Conservation (phyloP, 1,140 invertebrate genomes). For the Dufourea novaeangliae region DNA sequence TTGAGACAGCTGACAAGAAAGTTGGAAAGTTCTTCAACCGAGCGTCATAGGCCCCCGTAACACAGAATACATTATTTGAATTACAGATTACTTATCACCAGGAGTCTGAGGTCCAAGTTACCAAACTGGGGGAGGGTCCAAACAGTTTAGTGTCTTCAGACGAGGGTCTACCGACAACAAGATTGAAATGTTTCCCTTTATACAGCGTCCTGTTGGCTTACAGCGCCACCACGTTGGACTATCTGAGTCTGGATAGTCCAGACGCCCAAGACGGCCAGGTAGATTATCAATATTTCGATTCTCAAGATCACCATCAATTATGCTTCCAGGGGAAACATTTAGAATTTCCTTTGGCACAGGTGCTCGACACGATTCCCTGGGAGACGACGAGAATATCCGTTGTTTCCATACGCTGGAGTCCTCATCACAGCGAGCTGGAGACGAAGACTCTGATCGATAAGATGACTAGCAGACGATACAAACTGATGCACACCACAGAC, state of each 20-base stretch:
- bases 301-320: too few relatives aligned
- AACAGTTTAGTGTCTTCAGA: conserved; percentile 81
- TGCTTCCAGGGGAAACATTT: too few relatives aligned
- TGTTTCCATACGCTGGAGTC: conserved; percentile 77
- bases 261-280: conserved; percentile 75
- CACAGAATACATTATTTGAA: too few relatives aligned
- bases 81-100: conserved; percentile 85
- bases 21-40: too few relatives aligned
- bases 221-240: conserved; percentile 86
- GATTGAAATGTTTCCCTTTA: conserved; percentile 92
- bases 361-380: conserved; percentile 80
- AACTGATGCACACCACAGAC: conserved; percentile 67
- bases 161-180: conserved; percentile 81
- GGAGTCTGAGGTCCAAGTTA: conserved; percentile 83
- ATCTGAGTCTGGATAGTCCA: conserved; percentile 86
- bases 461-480: conserved; percentile 72
- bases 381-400: conserved; percentile 77
- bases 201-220: conserved; percentile 90
- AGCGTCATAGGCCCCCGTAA: too few relatives aligned
- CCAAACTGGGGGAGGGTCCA: conserved; percentile 82
- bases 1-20: too few relatives aligned
- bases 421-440: conserved; percentile 74
- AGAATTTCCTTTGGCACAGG: conserved; percentile 56
- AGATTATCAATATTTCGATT: conserved; percentile 17
- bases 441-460: conserved; percentile 76